Conservation (phyloP, 2,888 invertebrate genomes). For the Germaria angustata region DNA sequence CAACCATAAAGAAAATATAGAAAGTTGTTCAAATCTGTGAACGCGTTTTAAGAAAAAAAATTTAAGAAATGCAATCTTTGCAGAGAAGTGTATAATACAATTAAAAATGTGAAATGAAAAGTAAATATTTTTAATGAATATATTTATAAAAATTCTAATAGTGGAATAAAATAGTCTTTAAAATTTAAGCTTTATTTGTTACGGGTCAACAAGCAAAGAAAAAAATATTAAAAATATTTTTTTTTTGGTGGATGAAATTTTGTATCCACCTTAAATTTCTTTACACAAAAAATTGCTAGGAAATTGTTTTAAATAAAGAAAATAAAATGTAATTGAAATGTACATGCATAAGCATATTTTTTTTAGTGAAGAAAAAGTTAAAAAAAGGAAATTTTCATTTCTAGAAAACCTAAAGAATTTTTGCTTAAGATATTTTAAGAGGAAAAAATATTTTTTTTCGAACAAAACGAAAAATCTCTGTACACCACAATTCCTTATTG, state of each 20-base stretch:
- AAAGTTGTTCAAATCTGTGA: slow-evolving; percentile 62
- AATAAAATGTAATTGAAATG: not conserved
- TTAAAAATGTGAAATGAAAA: slow-evolving; percentile 36
- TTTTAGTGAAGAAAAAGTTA: not conserved
- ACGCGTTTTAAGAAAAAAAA: slow-evolving; percentile 47
- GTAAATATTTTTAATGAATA: slow-evolving; percentile 23
- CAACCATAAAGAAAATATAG: slow-evolving; percentile 48
- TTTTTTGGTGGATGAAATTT: slow-evolving; percentile 66
- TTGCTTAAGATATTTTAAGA: slow-evolving; percentile 26
- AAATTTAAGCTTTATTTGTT: slow-evolving; percentile 35
- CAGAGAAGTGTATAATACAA: slow-evolving; percentile 26
- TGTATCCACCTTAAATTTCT: slow-evolving; percentile 67
- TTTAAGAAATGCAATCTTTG: slow-evolving; percentile 8
- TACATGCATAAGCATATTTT: not conserved
- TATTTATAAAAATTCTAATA: not conserved
- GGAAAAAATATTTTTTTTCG: slow-evolving; percentile 55
- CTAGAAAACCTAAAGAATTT: slow-evolving; percentile 17
- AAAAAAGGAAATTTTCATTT: not conserved
- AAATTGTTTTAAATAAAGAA: slow-evolving; percentile 18
- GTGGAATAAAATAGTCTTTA: not conserved
- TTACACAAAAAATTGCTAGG: slow-evolving; percentile 15
- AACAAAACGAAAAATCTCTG: slow-evolving; percentile 73
- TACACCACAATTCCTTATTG: slow-evolving; percentile 75
- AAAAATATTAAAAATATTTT: slow-evolving; percentile 6
- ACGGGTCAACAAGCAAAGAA: slow-evolving; percentile 20